Evolutionary conservation across 2,113 vertebrate genomes (phyloP).

Genomic region (Dicrurus megarhynchus): DNA sequence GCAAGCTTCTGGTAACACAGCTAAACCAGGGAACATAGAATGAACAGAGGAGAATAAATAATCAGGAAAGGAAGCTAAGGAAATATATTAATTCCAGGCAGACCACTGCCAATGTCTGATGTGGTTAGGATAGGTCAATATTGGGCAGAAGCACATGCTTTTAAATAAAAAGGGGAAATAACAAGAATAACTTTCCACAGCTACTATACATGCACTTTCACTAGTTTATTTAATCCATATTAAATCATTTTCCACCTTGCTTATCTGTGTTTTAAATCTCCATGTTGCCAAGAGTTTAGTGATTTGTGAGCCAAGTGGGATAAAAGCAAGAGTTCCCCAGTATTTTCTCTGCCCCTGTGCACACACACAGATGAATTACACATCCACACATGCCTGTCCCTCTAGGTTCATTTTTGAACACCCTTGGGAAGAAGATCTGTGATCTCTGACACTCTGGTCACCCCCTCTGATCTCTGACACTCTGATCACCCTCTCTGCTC

Average conservation of each 20-base stretch:
- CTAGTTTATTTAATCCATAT: background rate
- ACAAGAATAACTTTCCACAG: background rate
- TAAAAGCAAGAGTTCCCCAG: background rate
- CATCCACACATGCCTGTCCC: background rate
- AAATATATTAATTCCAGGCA: background rate
- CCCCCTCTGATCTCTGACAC: background rate
- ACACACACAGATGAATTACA: background rate
- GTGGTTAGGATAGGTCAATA: background rate
- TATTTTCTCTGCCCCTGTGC: background rate
- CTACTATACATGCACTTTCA: background rate
- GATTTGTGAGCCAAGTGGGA: background rate
- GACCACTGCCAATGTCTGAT: background rate
- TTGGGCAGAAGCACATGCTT: background rate
- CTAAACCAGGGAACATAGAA: background rate
- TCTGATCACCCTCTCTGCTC: background rate
- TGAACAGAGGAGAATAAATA: background rate
- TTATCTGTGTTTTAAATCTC: background rate
- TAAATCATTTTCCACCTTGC: background rate
- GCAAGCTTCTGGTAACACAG: background rate
- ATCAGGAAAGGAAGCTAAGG: background rate
- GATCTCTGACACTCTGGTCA: background rate
- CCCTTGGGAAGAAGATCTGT: background rate
- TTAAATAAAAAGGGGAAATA: background rate
- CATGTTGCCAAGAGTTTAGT: background rate
- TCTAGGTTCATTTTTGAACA: background rate